phyloP scores from a whole-genome alignment of 2,888 invertebrate species.

The Crematogaster levior region DNA sequence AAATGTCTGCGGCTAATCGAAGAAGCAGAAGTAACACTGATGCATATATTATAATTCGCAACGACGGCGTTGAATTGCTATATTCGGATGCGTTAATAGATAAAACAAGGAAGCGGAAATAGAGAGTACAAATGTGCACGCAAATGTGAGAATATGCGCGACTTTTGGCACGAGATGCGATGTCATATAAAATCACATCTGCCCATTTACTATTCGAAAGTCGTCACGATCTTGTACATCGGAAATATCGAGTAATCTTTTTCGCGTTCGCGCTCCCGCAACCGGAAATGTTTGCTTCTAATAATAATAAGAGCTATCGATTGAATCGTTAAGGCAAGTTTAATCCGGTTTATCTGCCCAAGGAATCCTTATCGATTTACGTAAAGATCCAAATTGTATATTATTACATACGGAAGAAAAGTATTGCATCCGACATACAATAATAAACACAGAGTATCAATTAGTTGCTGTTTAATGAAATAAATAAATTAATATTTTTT shows the following conservation, averaged over 20 bases:
- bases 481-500: slow-evolving; percentile 36
- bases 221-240: slow-evolving; percentile 54
- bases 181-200: slow-evolving; percentile 64
- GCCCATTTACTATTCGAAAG: slow-evolving; percentile 66
- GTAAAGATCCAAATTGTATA: neutral
- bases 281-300: neutral
- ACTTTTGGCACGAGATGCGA: slow-evolving; percentile 64
- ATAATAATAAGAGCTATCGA: neutral
- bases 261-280: neutral
- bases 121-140: slow-evolving; percentile 10
- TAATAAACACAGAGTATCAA: neutral
- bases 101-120: slow-evolving; percentile 68
- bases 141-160: slow-evolving; percentile 55
- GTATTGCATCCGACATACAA: neutral
- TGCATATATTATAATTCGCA: neutral
- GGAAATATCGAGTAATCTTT: slow-evolving; percentile 49
- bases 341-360: neutral
- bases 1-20: neutral
- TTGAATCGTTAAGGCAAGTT: neutral
- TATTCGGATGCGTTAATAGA: neutral
- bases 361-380: neutral
- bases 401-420: neutral
- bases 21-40: neutral
- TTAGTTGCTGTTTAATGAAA: neutral
- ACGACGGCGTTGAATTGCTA: neutral